Conservation (phyloP, 2,888 invertebrate genomes). For the Myopa tessellatipennis region DNA sequence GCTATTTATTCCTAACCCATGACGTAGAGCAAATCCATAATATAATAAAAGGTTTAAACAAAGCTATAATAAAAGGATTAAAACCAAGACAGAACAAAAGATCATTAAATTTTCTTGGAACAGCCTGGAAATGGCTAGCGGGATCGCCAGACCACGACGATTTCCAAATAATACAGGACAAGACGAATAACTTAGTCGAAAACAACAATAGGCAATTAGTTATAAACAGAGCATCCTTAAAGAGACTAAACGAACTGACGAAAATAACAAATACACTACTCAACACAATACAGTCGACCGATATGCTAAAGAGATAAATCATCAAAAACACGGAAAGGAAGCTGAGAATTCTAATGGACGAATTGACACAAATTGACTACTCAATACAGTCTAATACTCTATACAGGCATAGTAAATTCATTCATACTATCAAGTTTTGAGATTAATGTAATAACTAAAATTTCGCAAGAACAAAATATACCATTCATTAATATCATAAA, state of each 20-base stretch:
- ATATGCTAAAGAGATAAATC: too few relatives aligned
- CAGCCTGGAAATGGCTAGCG: slow-evolving; percentile 35
- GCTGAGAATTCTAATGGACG: too few relatives aligned
- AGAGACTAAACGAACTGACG: too few relatives aligned
- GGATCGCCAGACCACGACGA: slow-evolving; percentile 33
- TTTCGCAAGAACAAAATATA: slow-evolving; percentile 42
- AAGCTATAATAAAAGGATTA: slow-evolving; percentile 31
- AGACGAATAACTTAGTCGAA: slow-evolving; percentile 29
- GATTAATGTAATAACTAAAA: slow-evolving; percentile 40
- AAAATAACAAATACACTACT: too few relatives aligned
- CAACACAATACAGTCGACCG: too few relatives aligned
- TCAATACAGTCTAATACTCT: too few relatives aligned
- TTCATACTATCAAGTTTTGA: too few relatives aligned
- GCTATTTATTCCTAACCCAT: slow-evolving; percentile 21
- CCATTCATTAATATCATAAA: slow-evolving; percentile 44
- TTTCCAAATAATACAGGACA: slow-evolving; percentile 31
- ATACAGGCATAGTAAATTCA: too few relatives aligned
- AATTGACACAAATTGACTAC: too few relatives aligned
- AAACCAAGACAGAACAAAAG: slow-evolving; percentile 30
- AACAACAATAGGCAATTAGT: too few relatives aligned
- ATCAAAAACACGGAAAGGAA: too few relatives aligned
- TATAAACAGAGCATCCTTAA: too few relatives aligned
- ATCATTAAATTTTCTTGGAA: slow-evolving; percentile 32
- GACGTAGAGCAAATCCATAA: slow-evolving; percentile 23
- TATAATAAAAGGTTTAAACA: slow-evolving; percentile 30